phyloP scores from a whole-genome alignment of 2,797 vertebrate genomes.

The Syndactyla subalaris region DNA sequence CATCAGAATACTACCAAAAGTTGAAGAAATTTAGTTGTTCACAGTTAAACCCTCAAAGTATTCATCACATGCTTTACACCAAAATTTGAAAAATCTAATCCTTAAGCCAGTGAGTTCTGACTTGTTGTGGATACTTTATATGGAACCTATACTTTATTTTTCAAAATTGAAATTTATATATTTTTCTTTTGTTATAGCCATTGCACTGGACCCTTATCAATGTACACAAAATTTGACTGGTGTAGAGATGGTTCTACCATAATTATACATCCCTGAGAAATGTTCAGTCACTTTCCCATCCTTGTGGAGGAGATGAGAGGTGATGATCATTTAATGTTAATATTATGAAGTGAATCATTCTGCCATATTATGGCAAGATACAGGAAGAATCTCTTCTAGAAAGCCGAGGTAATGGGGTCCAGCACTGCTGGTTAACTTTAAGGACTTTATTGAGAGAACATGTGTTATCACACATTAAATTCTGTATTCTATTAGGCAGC shows the following conservation, averaged over 20 bases:
- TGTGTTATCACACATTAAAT: not conserved
- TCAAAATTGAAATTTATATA: not conserved
- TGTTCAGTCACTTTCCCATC: not conserved
- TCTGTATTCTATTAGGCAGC: not conserved
- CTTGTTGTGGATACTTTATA: not conserved
- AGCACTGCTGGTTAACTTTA: not conserved
- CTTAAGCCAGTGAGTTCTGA: not conserved
- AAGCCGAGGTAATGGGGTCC: not conserved
- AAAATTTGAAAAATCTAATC: not conserved
- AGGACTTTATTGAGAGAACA: not conserved
- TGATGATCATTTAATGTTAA: not conserved
- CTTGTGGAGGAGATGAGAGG: not conserved
- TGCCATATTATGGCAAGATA: not conserved
- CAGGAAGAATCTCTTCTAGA: not conserved
- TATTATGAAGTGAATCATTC: not conserved
- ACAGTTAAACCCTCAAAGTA: not conserved
- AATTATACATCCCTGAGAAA: not conserved
- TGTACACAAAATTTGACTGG: accelerated
- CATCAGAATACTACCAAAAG: not conserved
- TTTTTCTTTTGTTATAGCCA: not conserved
- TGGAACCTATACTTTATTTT: not conserved
- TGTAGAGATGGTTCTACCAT: not conserved
- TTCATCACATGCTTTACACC: accelerated
- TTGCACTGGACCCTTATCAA: accelerated
- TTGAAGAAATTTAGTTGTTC: not conserved